Base-by-base conservation (phyloP, 2,888 invertebrate species). In the Danaus chrysippus region DNA sequence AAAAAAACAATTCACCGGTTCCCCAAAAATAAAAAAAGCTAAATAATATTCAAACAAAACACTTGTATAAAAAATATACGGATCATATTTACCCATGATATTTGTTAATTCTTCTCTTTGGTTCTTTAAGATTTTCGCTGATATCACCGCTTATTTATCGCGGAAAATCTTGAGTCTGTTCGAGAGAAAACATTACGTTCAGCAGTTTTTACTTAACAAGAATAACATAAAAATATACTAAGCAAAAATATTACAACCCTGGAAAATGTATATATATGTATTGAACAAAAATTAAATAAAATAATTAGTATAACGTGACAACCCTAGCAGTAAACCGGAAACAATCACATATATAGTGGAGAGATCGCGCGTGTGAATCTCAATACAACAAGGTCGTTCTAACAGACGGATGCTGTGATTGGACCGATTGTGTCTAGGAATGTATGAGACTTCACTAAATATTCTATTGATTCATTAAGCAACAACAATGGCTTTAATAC, bases 351-450 rank as follows among this genome's bases (percentile, higher is more conserved):
- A 66, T 54, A 66, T 55, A 55, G 23, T 42, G 41, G 44, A 62
- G 58, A 64, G 56, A 67, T 62, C 54, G 52, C 58, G 17, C 52
- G 15, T 58, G 56, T 41, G 13, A 57, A 57, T 64, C 59, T 58
- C 60, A 60, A 64, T 67, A 60, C 60, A 56, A 64, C 62, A 62
- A 67, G 64, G 66, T 42, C 64, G 57, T 10, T 44, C 52, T 41
- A 19, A 13, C 52, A 53, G 15, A 49, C 49, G 46, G 46, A 49
- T 49, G 49, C 10, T 11, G 1, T 15, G 49, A 17, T 17, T 49
- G 17, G 10, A 10, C 23, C 10, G n/a, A 46, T 17, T 49, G 11
- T 49, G 17, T 17, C 49, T 8, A 49, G 49, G 17, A 17, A 17
- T 49, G 46, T 13, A 46, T 12, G 15, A 13, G 13, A 12, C 15